These are phyloP conservation scores for Neodiprion virginianus DNA, from an alignment of 1,140 invertebrate genomes.

Conservation along the genomic window DNA sequence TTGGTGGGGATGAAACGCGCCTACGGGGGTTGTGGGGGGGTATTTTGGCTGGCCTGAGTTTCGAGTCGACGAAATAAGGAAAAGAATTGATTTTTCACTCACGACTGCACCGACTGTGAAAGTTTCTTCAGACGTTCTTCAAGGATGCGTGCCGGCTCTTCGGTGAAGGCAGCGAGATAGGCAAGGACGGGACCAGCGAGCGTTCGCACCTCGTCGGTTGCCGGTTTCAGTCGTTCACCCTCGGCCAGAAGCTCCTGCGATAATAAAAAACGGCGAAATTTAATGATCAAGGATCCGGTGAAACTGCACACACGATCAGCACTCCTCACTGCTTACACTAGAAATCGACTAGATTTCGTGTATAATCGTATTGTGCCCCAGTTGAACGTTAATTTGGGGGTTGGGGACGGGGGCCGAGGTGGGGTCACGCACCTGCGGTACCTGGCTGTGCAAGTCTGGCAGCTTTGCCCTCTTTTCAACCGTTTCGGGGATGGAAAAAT, in stretches of 20 bases:
- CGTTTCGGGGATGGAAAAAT: neutral
- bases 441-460: conserved; percentile 36
- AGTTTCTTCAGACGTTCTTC: conserved; percentile 66
- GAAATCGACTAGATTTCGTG: neutral
- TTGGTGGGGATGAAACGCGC: too few species aligned
- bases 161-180: conserved; percentile 67
- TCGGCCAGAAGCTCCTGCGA: conserved; percentile 69
- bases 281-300: neutral
- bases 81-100: conserved; percentile 54
- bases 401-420: neutral
- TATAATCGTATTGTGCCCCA: neutral
- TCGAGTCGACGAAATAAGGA: conserved; percentile 34
- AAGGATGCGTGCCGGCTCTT: conserved; percentile 63
- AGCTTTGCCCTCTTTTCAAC: neutral
- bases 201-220: conserved; percentile 57
- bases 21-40: conserved; percentile 35
- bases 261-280: conserved; percentile 19
- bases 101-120: conserved; percentile 68
- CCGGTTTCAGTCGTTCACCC: conserved; percentile 62
- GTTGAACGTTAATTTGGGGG: neutral
- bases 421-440: conserved; percentile 33
- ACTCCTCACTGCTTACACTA: neutral
- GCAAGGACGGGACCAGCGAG: conserved; percentile 65
- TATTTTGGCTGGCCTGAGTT: conserved; percentile 59
- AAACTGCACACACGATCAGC: neutral